A percentile compares a stretch with the other conserved stretches of the same genome.
Conservation (phyloP, 2,888 invertebrate species). For the Xanthostigma xanthostigma region DNA sequence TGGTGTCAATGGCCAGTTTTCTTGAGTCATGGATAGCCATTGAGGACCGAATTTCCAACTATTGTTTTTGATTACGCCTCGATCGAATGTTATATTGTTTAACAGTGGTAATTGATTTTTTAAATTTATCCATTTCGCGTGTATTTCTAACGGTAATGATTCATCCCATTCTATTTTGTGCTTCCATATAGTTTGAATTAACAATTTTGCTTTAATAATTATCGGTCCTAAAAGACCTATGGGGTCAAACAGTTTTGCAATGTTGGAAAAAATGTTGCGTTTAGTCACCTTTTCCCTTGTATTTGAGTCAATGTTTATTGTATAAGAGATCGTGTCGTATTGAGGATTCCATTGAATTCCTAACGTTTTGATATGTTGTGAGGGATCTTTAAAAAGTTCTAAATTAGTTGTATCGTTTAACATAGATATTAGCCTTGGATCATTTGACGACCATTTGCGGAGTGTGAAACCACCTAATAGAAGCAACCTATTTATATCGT, state of each 20-base stretch:
- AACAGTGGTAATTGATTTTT: too few relatives aligned
- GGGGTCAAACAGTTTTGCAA: not conserved
- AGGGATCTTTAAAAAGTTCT: too few relatives aligned
- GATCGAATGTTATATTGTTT: too few relatives aligned
- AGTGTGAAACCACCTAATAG: not conserved
- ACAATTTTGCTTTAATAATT: not conserved
- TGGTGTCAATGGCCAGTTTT: too few relatives aligned
- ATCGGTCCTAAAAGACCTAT: not conserved
- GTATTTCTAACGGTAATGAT: too few relatives aligned
- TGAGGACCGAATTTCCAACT: too few relatives aligned
- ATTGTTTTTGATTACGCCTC: too few relatives aligned
- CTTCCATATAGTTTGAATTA: too few relatives aligned
- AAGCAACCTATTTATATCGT: not conserved
- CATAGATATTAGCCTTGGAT: slow-evolving; percentile 1
- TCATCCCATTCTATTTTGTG: not conserved
- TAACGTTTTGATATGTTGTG: not conserved
- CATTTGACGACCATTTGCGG: slow-evolving; percentile 3
- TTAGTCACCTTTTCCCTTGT: not conserved
- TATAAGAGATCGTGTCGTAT: not conserved
- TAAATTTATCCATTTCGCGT: too few relatives aligned
- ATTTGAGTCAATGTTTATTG: not conserved
- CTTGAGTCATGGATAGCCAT: too few relatives aligned
- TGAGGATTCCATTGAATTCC: not conserved
- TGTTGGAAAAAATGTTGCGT: not conserved
- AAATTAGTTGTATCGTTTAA: slow-evolving; percentile 1